A percentile compares a stretch with the other conserved stretches of the same genome.
Conservation (phyloP, 2,113 vertebrate species). For the Otolemur garnettii region DNA sequence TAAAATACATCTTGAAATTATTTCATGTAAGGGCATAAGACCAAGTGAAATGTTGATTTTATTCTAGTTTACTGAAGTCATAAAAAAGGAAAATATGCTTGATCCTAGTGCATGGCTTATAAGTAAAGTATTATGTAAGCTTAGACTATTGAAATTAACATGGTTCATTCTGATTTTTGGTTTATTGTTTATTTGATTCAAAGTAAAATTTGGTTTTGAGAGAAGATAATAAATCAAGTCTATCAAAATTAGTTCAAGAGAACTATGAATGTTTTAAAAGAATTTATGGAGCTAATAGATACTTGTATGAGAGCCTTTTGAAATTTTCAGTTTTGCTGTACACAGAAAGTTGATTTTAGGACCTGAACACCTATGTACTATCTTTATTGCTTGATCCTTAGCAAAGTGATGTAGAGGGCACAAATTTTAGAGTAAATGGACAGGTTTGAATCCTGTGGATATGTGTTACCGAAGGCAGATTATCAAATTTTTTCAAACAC, state of each 20-base stretch:
- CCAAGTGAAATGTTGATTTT: conserved; percentile 48
- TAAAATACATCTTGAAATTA: conserved; percentile 60
- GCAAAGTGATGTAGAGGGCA: not conserved
- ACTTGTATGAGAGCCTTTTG: conserved; percentile 6
- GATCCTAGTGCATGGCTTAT: conserved; percentile 30
- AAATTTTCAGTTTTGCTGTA: conserved; percentile 34
- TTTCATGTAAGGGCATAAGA: conserved; percentile 53
- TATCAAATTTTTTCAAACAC: not conserved
- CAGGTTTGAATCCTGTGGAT: not conserved
- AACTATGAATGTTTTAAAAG: conserved; percentile 37
- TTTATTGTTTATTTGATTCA: conserved; percentile 41
- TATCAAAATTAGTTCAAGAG: conserved; percentile 57
- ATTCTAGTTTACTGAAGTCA: conserved; percentile 16
- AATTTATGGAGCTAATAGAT: not conserved
- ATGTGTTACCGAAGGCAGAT: not conserved
- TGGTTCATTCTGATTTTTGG: conserved; percentile 27
- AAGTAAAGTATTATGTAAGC: conserved; percentile 53
- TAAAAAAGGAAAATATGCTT: conserved; percentile 55
- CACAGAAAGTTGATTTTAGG: not conserved
- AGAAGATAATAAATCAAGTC: conserved; percentile 40
- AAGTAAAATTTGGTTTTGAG: conserved; percentile 54
- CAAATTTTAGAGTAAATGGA: conserved; percentile 40
- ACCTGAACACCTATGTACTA: not conserved
- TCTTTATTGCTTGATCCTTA: conserved; percentile 2
- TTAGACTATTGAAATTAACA: conserved; percentile 36